phyloP scores from a whole-genome alignment of 2,888 invertebrate genomes.

The Lepetodrilus schrolli region DNA sequence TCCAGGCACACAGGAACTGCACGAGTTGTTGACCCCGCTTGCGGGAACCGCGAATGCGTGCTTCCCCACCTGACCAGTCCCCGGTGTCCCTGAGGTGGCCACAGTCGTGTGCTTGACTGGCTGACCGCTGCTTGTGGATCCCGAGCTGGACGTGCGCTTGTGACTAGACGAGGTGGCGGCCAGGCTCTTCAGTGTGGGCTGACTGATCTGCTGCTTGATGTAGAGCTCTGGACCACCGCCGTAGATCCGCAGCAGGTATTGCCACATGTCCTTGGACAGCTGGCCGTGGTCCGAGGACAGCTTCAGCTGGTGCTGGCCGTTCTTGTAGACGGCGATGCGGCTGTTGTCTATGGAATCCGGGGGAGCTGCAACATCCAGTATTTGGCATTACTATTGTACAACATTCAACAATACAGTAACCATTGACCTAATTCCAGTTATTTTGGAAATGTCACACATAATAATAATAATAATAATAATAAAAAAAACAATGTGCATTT shows the following conservation, averaged over 20 bases:
- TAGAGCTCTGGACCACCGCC: conserved; percentile 90
- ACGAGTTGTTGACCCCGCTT: not conserved
- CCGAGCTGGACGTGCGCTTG: not conserved
- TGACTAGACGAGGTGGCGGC: not conserved
- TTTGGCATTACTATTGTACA: too few relatives aligned
- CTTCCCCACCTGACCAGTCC: not conserved
- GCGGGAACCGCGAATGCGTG: not conserved
- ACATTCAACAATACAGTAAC: too few relatives aligned
- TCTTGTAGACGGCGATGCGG: conserved; percentile 79
- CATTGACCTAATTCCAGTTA: too few relatives aligned
- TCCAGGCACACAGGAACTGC: too few relatives aligned
- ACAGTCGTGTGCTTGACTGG: not conserved
- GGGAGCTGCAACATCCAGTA: conserved; percentile 78
- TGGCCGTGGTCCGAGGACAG: conserved; percentile 77
- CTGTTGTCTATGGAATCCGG: conserved; percentile 92
- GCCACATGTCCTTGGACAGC: conserved; percentile 89
- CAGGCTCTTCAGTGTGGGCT: not conserved
- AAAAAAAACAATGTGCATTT: too few relatives aligned
- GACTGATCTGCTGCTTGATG: not conserved
- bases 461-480: too few relatives aligned
- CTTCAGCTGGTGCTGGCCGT: conserved; percentile 66
- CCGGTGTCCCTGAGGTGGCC: not conserved
- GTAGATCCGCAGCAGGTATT: conserved; percentile 88
- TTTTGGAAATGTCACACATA: too few relatives aligned
- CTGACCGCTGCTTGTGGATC: not conserved